These are phyloP conservation scores for Nomada lathburiana DNA, from an alignment of 2,888 invertebrate genomes.

Conservation along the genomic window DNA sequence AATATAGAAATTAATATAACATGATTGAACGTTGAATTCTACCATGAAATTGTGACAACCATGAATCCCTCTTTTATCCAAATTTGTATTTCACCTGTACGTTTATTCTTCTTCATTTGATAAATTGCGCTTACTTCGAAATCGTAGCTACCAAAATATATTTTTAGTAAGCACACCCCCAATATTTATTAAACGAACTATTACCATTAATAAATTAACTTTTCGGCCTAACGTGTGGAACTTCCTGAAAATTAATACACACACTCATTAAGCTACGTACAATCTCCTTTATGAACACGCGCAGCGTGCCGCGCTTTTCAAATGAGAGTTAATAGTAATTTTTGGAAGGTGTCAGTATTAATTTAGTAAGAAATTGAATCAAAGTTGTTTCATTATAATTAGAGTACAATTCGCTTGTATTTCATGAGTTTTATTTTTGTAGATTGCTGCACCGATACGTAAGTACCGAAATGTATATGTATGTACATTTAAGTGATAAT, in stretches of 20 bases:
- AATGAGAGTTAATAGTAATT: no score
- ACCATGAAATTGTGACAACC: not conserved
- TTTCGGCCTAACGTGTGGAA: not conserved
- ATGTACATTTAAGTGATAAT: conserved; percentile 81
- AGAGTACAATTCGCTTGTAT: conserved; percentile 53
- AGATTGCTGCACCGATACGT: conserved; percentile 80
- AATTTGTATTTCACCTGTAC: not conserved
- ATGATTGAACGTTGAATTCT: not conserved
- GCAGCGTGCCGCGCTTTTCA: conserved; percentile 14
- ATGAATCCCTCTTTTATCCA: not conserved
- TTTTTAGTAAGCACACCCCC: no score
- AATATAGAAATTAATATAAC: conserved; percentile 2
- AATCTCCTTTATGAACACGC: conserved; percentile 16
- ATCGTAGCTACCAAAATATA: not conserved
- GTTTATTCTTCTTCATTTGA: not conserved
- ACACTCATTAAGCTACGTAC: not conserved
- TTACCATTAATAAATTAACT: not conserved
- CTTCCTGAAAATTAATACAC: not conserved
- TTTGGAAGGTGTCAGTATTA: not conserved
- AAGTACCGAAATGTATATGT: conserved; percentile 82
- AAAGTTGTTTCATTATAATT: conserved; percentile 10
- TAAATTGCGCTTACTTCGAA: not conserved
- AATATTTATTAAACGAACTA: no score
- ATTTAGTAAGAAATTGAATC: conserved; percentile 9
- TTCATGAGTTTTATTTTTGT: conserved; percentile 78